Evolutionary conservation across 2,113 vertebrate genomes (phyloP).

Genomic region (Rissa tridactyla): DNA sequence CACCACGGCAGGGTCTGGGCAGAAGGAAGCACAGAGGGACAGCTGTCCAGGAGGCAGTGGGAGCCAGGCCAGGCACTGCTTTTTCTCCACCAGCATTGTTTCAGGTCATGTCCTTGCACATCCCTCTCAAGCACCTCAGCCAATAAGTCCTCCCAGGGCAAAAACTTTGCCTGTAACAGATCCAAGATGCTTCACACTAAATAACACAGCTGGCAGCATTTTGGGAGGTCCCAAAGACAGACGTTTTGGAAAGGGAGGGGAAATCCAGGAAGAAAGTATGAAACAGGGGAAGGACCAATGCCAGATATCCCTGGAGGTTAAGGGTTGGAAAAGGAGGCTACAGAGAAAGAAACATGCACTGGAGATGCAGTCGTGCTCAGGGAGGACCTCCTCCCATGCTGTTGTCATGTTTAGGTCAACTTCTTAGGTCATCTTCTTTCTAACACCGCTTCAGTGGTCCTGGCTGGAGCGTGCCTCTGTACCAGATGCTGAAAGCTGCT

Average conservation of each 20-base stretch:
- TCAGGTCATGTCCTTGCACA: not conserved
- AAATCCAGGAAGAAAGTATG: not conserved
- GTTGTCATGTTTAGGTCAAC: not conserved
- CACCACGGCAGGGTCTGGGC: not conserved
- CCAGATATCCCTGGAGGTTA: not conserved
- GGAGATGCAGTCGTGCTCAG: not conserved
- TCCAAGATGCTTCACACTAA: not conserved
- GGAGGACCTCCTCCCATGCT: not conserved
- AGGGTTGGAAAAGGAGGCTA: not conserved
- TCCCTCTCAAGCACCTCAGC: not conserved
- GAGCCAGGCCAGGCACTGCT: not conserved
- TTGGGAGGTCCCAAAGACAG: not conserved
- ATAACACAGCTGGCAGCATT: not conserved
- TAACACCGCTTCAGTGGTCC: not conserved
- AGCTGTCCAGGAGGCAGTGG: not conserved
- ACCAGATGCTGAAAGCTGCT: not conserved
- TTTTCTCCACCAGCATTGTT: not conserved
- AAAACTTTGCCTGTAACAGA: not conserved
- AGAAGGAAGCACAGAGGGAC: not conserved
- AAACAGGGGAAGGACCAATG: not conserved
- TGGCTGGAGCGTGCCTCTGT: not conserved
- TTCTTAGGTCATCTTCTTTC: not conserved
- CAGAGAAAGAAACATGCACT: not conserved
- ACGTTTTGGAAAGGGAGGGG: not conserved
- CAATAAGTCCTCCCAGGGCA: not conserved